Percentiles rank a stretch among this genome's conserved stretches.
These are phyloP conservation scores for Chauna torquata DNA, from an alignment of 2,113 vertebrate genomes.

Conservation along the genomic window DNA sequence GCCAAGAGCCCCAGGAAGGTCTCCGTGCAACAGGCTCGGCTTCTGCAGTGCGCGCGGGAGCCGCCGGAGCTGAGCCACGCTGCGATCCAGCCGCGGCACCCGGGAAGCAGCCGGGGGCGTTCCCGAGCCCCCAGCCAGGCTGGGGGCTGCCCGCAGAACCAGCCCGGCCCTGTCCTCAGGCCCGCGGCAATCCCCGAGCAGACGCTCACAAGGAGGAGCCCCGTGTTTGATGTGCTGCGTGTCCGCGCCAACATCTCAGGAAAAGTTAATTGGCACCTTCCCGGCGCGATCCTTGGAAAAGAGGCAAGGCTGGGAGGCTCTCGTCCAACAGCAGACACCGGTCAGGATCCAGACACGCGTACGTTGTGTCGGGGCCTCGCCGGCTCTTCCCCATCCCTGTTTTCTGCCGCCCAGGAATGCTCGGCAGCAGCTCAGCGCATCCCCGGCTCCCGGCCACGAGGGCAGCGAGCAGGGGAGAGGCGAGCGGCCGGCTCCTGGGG, in stretches of 20 bases:
- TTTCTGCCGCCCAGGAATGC: not conserved
- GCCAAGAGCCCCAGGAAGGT: not conserved
- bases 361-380: rapidly evolving
- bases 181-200: rapidly evolving
- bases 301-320: not conserved
- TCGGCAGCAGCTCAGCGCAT: not conserved
- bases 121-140: rapidly evolving
- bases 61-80: not conserved
- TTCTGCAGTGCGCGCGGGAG: rapidly evolving
- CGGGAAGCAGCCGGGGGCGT: not conserved
- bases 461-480: not conserved
- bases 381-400: not conserved
- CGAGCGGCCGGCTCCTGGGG: rapidly evolving
- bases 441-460: not conserved
- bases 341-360: rapidly evolving
- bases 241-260: not conserved
- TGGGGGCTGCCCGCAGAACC: not conserved
- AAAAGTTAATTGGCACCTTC: not conserved
- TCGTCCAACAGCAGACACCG: not conserved
- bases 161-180: not conserved
- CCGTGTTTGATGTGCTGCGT: not conserved
- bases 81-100: rapidly evolving
- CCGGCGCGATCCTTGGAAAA: rapidly evolving
- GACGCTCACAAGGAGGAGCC: not conserved
- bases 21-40: rapidly evolving